Percentiles rank a stretch among this genome's conserved stretches.
These are phyloP conservation scores for Branchellion lobata DNA, from an alignment of 2,888 invertebrate genomes.

Conservation along the genomic window DNA sequence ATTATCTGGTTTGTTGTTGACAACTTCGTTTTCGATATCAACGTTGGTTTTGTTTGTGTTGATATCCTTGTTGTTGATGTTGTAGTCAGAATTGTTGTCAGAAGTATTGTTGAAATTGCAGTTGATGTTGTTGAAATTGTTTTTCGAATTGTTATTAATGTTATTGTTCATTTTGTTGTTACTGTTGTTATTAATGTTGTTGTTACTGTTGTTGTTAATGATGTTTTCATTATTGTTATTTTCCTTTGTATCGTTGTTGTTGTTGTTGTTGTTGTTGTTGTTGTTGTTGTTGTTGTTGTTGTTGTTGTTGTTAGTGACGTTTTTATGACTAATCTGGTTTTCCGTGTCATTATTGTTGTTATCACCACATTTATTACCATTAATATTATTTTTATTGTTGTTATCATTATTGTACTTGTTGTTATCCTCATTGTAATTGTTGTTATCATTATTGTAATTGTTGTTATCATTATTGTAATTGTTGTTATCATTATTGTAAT, in stretches of 20 bases:
- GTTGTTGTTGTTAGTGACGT: not conserved
- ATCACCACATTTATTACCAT: not conserved
- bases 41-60: too few species aligned
- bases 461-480: not conserved
- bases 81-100: too few species aligned
- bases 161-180: not conserved
- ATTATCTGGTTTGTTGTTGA: too few species aligned
- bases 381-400: not conserved
- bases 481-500: not conserved
- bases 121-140: not conserved
- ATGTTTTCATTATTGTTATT: too few species aligned
- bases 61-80: too few species aligned
- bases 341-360: not conserved
- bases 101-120: too few species aligned
- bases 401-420: not conserved
- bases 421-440: not conserved
- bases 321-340: not conserved
- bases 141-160: not conserved
- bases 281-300: conserved; percentile 13
- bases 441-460: not conserved
- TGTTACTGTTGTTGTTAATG: not conserved
- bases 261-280: not conserved
- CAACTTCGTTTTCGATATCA: too few species aligned
- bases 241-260: too few species aligned
- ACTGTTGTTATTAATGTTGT: not conserved